Evolutionary conservation across 2,113 vertebrate genomes (phyloP), one percentile per base, ranked within the genome.

Genomic region (Felis chaus): DNA sequence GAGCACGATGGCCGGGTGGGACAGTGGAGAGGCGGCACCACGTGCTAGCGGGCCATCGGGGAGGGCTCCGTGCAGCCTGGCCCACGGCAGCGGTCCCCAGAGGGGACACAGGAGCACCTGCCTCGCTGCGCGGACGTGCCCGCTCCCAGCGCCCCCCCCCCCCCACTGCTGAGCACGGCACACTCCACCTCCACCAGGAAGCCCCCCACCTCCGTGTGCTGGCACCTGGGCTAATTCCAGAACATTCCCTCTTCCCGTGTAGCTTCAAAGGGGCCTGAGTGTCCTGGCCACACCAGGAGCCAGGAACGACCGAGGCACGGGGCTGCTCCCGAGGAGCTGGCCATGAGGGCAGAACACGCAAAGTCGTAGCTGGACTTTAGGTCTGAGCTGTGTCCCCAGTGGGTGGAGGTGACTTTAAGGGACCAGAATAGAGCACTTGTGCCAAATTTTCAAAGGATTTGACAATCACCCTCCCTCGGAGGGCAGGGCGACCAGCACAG

Each of bases 81-180:
- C 16, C 31, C 45, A 4, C 12, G 39, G 0, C 39, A 0, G 25
- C 6, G 6, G 73, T 27, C 3, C 25, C n/a, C 14, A 0, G 27
- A 6, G 7, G 41, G 27, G 29, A 78, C 14, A 13, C 36, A 9
- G 14, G 14, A 4, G 74, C 74, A 29, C 7, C 13, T 2, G 74
- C 29, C 74, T 18, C 4, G 14, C 16, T 12, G 29, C 2, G 9
- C 19, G 9, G 9, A 33, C 4, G 1, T 33, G 16, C 29, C 76
- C 4, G 4, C 14, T 0, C 45, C 10, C 76, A 33, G 2, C 15
- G 1, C 6, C 48, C 31, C 25, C 16, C 6, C 48, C 31, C 25
- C 16, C 45, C 29, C 9, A 29, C 18, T 12, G 76, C 76, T 21
- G 76, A 29, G 31, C 45, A 31, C 9, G 9, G 48, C 27, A 50